Conservation (phyloP, 2,888 invertebrate genomes). For the Apamea epomidion region DNA sequence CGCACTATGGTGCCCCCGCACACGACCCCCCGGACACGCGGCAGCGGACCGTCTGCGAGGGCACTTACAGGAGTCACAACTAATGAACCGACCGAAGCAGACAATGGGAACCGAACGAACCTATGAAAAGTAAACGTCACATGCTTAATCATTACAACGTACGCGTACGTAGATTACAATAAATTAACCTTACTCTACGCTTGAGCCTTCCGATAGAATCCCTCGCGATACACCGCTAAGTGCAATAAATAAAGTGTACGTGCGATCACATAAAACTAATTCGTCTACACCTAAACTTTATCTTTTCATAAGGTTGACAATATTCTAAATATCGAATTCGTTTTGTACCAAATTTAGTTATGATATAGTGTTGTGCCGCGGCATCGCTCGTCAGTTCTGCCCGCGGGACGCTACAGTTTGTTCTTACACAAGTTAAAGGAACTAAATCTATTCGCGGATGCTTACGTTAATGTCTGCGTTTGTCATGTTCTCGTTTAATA, state of each 20-base stretch:
- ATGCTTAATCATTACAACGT: conserved; percentile 32
- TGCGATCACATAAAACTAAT: conserved; percentile 84
- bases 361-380: conserved; percentile 57
- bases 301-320: conserved; percentile 76
- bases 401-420: conserved; percentile 59
- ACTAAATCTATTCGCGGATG: conserved; percentile 73
- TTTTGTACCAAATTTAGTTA: conserved; percentile 86
- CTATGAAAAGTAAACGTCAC: conserved; percentile 54
- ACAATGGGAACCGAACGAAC: conserved; percentile 63
- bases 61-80: conserved; percentile 64
- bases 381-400: conserved; percentile 40
- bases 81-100: conserved; percentile 70
- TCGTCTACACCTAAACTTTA: conserved; percentile 76
- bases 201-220: conserved; percentile 73
- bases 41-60: conserved; percentile 43
- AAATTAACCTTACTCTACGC: conserved; percentile 73
- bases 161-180: conserved; percentile 64
- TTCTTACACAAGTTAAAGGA: conserved; percentile 71
- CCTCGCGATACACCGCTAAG: conserved; percentile 72
- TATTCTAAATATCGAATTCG: conserved; percentile 81
- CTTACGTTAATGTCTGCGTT: conserved; percentile 71
- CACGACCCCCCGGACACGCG: conserved; percentile 37
- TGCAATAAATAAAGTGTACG: conserved; percentile 82
- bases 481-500: conserved; percentile 76
- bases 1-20: conserved; percentile 69